Percentiles rank a stretch among this genome's conserved stretches.
Conservation (phyloP, 2,797 vertebrate species). For the Hoplostethus mediterraneus region DNA sequence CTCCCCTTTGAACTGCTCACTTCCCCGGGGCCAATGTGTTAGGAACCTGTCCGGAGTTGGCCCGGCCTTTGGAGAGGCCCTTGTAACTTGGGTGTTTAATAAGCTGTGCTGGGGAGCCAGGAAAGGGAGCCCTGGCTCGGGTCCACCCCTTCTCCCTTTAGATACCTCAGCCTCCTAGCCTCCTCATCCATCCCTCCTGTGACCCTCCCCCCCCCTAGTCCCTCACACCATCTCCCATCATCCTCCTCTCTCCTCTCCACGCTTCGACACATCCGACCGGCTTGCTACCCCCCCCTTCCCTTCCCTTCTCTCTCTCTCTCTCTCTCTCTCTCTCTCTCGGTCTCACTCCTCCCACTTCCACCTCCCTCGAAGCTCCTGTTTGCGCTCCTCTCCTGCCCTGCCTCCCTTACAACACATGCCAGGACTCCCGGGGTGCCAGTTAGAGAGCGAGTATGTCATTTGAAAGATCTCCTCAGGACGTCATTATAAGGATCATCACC, state of each 20-base stretch:
- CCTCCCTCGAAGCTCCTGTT: constrained; percentile 47
- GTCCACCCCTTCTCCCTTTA: constrained; percentile 27
- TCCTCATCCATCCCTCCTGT: constrained; percentile 23
- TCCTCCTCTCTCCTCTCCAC: constrained; percentile 10
- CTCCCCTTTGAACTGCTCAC: constrained; percentile 63
- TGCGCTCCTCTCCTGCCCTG: constrained; percentile 46
- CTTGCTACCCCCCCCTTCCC: not conserved
- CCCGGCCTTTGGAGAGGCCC: constrained; percentile 49
- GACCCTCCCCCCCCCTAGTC: constrained; percentile 28
- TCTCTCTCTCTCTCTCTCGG: constrained; percentile 13
- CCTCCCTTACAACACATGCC: constrained; percentile 76
- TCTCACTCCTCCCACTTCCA: constrained; percentile 34
- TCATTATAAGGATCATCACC: constrained; percentile 71
- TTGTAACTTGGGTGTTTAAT: constrained; percentile 75
- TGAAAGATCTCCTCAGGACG: constrained; percentile 67
- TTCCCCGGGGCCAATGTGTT: constrained; percentile 61
- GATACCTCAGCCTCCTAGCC: constrained; percentile 10
- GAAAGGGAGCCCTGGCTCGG: constrained; percentile 80
- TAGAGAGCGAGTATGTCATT: constrained; percentile 63
- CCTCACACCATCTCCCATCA: constrained; percentile 49
- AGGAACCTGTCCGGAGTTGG: constrained; percentile 60
- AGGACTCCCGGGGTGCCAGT: constrained; percentile 74
- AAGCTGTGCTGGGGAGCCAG: constrained; percentile 69
- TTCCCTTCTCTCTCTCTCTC: not conserved
- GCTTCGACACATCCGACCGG: constrained; percentile 4